Conservation (phyloP, 1,140 invertebrate genomes). For the Papilio dardanus region DNA sequence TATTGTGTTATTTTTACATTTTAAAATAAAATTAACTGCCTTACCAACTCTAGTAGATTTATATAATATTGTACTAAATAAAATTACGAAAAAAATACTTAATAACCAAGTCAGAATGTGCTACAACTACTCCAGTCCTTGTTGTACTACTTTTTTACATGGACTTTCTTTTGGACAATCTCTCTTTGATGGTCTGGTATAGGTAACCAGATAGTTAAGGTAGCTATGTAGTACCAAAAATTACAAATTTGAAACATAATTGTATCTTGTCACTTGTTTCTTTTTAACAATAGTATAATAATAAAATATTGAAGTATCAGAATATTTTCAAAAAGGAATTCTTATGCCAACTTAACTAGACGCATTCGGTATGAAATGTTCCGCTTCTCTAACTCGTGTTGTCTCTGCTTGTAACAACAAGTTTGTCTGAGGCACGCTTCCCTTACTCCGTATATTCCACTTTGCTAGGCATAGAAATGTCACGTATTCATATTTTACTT, state of each 20-base stretch:
- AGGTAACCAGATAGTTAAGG: too few species aligned
- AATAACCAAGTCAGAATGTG: too few species aligned
- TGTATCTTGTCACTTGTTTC: neutral
- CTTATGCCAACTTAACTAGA: neutral
- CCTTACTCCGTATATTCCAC: conserved; percentile 6
- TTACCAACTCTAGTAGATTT: too few species aligned
- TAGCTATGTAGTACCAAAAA: too few species aligned
- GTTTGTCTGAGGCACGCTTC: conserved; percentile 26
- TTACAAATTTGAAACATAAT: too few species aligned
- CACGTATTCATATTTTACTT: conserved; percentile 39
- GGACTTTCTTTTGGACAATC: too few species aligned
- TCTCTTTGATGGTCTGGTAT: too few species aligned
- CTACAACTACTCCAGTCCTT: too few species aligned
- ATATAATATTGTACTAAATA: too few species aligned
- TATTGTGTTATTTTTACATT: neutral
- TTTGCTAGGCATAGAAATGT: conserved; percentile 32
- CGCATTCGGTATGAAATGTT: conserved; percentile 26
- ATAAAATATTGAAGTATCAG: neutral
- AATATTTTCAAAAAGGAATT: conserved; percentile 14
- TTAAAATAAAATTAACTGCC: too few species aligned
- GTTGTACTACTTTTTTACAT: too few species aligned
- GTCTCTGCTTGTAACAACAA: conserved; percentile 36
- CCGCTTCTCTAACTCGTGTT: conserved; percentile 30
- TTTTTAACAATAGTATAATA: neutral
- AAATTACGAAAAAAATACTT: too few species aligned